Evolutionary conservation across 2,888 invertebrate species (phyloP), one percentile per base, ranked within the genome.

Genomic region (Patella ulyssiponensis): DNA sequence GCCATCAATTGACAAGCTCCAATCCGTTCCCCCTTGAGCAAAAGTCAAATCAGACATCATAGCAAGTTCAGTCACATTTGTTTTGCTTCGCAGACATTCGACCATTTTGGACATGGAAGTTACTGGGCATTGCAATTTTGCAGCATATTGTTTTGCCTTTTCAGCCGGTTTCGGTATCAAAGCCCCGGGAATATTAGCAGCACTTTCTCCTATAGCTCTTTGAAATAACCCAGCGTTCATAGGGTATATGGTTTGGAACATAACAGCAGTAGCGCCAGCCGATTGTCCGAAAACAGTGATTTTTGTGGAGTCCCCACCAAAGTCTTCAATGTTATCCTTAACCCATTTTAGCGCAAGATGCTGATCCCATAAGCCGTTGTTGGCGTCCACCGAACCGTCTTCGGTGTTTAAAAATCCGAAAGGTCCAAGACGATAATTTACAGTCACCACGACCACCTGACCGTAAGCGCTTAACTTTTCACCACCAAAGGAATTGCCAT

Each of bases 361-460:
- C 53, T 81, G 81, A 51, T 81, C 81, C 11, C 77, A 64, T 11
- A 81, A 53, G 5, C 81, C 81, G 11, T 53, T 73, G 70, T 81
- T 81, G 5, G 79, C 81, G 33, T 53, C 33, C 1, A 73, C 54
- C 23, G 17, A 71, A 14, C 44, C 51, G 14, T 77, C 76, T 33
- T 73, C 77, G 5, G 79, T 79, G 64, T 71, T 69, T 2, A 79
- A 64, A 72, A 79, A 81, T 12, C 81, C 81, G 3, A 81, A 71
- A n/a, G 75, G 70, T 20, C 77, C 79, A 2, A 79, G 72, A 14
- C 81, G 75, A 75, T 76, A 81, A 72, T 77, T 76, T 5, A 81
- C n/a, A n/a, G 81, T 76, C 1, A 79, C 79, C 12, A 79, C 71
- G 14, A 81, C 77, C 17, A 81, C 76, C 17, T 77, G 56, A 5